A percentile compares a stretch with the other conserved stretches of the same genome.
Evolutionary conservation across 2,888 invertebrate genomes (phyloP).

Genomic region (Polia nebulosa): DNA sequence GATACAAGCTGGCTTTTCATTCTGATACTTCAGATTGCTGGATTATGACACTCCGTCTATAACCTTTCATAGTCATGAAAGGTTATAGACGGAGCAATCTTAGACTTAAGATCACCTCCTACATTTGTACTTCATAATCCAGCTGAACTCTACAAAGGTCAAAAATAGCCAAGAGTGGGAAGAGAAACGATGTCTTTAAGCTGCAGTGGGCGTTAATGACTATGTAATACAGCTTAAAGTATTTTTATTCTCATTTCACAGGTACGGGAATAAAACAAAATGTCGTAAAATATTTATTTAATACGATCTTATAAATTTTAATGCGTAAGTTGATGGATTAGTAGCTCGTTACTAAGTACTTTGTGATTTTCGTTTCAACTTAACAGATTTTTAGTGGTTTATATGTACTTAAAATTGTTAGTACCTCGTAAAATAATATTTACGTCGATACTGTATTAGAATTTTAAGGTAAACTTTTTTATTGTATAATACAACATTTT

Average conservation of each 20-base stretch:
- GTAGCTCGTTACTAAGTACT: slow-evolving; percentile 47
- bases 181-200: not conserved
- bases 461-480: slow-evolving; percentile 21
- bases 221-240: slow-evolving; percentile 3
- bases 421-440: slow-evolving; percentile 55
- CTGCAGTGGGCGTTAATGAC: slow-evolving; percentile 13
- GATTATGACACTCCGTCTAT: too few relatives aligned
- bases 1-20: too few relatives aligned
- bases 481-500: not conserved
- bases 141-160: slow-evolving; percentile 2
- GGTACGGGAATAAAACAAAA: slow-evolving; percentile 22
- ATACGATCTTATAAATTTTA: slow-evolving; percentile 47
- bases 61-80: too few relatives aligned
- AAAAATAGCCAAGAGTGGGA: not conserved
- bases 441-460: slow-evolving; percentile 29
- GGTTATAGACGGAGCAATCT: too few relatives aligned
- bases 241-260: slow-evolving; percentile 24
- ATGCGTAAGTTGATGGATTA: slow-evolving; percentile 56
- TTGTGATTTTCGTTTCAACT: slow-evolving; percentile 53
- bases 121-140: not conserved
- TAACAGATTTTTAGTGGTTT: slow-evolving; percentile 56
- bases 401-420: slow-evolving; percentile 51
- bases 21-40: too few relatives aligned
- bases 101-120: not conserved
- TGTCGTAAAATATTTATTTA: slow-evolving; percentile 47